phyloP scores from a whole-genome alignment of 2,113 vertebrate species.

The Sinocyclocheilus anophthalmus region DNA sequence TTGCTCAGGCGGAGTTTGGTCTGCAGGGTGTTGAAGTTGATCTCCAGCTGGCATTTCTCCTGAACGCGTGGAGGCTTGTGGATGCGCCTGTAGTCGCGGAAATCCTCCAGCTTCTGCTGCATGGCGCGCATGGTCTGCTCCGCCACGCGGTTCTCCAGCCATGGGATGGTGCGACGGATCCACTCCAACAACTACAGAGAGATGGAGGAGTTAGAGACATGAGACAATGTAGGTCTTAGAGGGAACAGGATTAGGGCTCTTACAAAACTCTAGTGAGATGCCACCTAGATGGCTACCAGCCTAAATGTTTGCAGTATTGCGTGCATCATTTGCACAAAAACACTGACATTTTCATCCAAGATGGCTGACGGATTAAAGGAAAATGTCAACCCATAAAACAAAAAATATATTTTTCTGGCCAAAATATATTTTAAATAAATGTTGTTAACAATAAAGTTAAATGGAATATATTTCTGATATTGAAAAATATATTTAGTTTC shows the following conservation, averaged over 20 bases:
- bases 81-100: slow-evolving; percentile 88
- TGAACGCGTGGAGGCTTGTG: slow-evolving; percentile 91
- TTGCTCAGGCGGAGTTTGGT: slow-evolving; percentile 92
- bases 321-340: neutral
- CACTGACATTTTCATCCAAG: neutral
- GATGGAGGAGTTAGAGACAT: neutral
- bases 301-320: neutral
- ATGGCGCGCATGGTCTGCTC: slow-evolving; percentile 89
- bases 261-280: neutral
- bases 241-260: neutral
- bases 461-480: no score
- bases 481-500: no score
- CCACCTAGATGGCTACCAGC: neutral
- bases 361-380: neutral
- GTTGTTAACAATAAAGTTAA: no score
- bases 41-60: slow-evolving; percentile 94
- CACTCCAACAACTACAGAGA: slow-evolving; percentile 79
- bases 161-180: slow-evolving; percentile 84
- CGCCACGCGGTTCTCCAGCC: slow-evolving; percentile 82
- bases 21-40: slow-evolving; percentile 94
- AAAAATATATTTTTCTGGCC: no score
- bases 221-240: neutral
- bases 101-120: slow-evolving; percentile 93
- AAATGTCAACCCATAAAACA: neutral
- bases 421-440: no score